These are phyloP conservation scores for Panopea generosa DNA, from an alignment of 2,888 invertebrate genomes.

Conservation along the genomic window DNA sequence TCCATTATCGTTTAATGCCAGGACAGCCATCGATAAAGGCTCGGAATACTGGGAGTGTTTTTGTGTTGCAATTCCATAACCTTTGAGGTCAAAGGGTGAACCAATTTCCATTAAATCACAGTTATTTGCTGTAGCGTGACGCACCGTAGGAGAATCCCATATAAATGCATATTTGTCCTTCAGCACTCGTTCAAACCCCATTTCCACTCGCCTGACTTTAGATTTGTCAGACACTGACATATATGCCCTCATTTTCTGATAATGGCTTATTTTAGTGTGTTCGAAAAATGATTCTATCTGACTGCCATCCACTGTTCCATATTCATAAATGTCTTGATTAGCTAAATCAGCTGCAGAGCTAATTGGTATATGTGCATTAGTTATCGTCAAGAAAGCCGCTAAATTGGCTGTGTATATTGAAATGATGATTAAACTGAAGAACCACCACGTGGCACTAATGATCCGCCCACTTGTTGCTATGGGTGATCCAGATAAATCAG, in stretches of 20 bases:
- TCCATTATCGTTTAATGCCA: slow-evolving; percentile 78
- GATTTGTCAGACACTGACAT: slow-evolving; percentile 74
- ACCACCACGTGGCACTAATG: slow-evolving; percentile 80
- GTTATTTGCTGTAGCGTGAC: slow-evolving; percentile 75
- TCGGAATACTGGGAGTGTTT: slow-evolving; percentile 77
- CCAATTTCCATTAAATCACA: slow-evolving; percentile 81
- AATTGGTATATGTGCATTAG: slow-evolving; percentile 74
- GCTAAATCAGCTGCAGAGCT: slow-evolving; percentile 78
- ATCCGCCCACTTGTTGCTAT: slow-evolving; percentile 78
- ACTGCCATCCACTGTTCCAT: slow-evolving; percentile 80
- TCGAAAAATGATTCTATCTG: slow-evolving; percentile 81
- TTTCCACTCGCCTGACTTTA: slow-evolving; percentile 72
- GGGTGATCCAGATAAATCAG: slow-evolving; percentile 75
- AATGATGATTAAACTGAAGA: slow-evolving; percentile 79
- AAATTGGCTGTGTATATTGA: slow-evolving; percentile 82
- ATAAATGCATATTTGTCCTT: slow-evolving; percentile 81
- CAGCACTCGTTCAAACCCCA: slow-evolving; percentile 75
- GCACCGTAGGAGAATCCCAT: slow-evolving; percentile 82
- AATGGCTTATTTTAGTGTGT: slow-evolving; percentile 76
- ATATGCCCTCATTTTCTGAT: slow-evolving; percentile 78
- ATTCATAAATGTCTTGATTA: slow-evolving; percentile 75
- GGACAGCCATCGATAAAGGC: slow-evolving; percentile 74
- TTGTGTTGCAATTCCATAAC: slow-evolving; percentile 78
- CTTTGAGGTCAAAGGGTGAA: slow-evolving; percentile 80
- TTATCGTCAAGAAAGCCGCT: slow-evolving; percentile 81